phyloP scores from a whole-genome alignment of 2,797 vertebrate species.

The Pangasius mekongensis region DNA sequence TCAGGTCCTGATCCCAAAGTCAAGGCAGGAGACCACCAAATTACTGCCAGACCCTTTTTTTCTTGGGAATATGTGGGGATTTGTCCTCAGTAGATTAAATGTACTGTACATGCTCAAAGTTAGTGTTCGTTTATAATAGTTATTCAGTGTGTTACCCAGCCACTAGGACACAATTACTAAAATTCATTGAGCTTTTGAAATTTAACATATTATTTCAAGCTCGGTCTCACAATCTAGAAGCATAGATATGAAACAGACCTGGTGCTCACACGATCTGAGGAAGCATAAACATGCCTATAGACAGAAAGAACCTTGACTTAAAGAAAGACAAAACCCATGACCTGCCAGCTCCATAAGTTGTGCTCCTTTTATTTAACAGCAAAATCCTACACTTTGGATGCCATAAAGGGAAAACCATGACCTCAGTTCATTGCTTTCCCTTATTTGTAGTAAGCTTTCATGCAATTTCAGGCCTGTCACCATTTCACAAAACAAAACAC shows the following conservation, averaged over 20 bases:
- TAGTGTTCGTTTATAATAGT: neutral
- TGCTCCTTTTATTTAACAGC: slow-evolving; percentile 14
- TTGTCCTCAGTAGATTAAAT: neutral
- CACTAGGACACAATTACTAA: neutral
- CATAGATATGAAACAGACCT: neutral
- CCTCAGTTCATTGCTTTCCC: slow-evolving; percentile 14
- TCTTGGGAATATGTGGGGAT: neutral
- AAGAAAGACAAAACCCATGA: slow-evolving; percentile 10
- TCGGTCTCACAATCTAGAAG: neutral
- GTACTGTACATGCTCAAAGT: neutral
- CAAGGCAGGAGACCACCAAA: neutral
- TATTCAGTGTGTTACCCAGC: neutral
- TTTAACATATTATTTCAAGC: neutral
- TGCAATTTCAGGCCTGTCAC: slow-evolving; percentile 23
- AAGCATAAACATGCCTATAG: slow-evolving; percentile 5
- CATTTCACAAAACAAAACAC: slow-evolving; percentile 16
- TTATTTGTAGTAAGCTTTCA: slow-evolving; percentile 24
- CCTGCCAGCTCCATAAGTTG: neutral
- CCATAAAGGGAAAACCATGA: slow-evolving; percentile 21
- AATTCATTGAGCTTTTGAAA: slow-evolving; percentile 10
- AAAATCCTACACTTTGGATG: slow-evolving; percentile 15
- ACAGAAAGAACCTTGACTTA: slow-evolving; percentile 6
- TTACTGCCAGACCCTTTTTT: neutral
- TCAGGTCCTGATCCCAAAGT: neutral
- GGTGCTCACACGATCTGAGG: neutral